Base-by-base conservation (phyloP, 37 sponge, comb jelly and placozoan species). In the Cladorhizidae sp. region DNA sequence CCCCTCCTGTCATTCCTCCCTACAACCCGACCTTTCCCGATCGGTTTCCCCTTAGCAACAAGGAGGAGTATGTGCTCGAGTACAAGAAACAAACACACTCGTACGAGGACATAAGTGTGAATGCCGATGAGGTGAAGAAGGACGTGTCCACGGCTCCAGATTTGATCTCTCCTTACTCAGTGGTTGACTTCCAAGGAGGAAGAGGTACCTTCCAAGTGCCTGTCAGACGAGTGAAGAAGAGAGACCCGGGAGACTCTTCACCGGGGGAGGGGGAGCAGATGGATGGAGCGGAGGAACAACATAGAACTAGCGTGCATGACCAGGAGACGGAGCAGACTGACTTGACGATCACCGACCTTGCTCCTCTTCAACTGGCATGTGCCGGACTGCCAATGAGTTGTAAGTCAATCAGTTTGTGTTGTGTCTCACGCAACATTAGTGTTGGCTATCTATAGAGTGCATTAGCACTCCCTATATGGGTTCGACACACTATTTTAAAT, bases 11-110 rank as follows among this genome's bases (percentile, higher is more conserved):
- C 38, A 28, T 77, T 14, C 88, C 88, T 57, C 65, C 77, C 14
- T 76, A 88, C 56, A 88, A 57, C 32, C 77, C 88, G 6, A 43
- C 12, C 40, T 41, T 45, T 22, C 88, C 88, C 29, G 81, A 80
- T 29, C 22, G 36, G 6, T 80, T 80, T 51, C 63, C 57, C 1
- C 75, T 80, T 0, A 80, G 81, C 69, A 86, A 80, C 73, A 42
- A 58, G 31, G 70, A 50, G 18, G 76, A 64, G 11, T 85, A 85
- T 62, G 31, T 61, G 57, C 3, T 40, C 20, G 65, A 82, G 42
- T 40, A 8, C 21, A 73, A 82, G 75, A 31, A 62, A 57, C 26
- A 36, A n/a, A 40, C 31, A 6, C 64, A 82, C 33, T 28, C 64
- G 29, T 73, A 73, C 54, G 68, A 82, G 29, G 36, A 37, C 6